Evolutionary conservation across 2,797 vertebrate genomes (phyloP).

Genomic region (Dicrostonyx torquatus): DNA sequence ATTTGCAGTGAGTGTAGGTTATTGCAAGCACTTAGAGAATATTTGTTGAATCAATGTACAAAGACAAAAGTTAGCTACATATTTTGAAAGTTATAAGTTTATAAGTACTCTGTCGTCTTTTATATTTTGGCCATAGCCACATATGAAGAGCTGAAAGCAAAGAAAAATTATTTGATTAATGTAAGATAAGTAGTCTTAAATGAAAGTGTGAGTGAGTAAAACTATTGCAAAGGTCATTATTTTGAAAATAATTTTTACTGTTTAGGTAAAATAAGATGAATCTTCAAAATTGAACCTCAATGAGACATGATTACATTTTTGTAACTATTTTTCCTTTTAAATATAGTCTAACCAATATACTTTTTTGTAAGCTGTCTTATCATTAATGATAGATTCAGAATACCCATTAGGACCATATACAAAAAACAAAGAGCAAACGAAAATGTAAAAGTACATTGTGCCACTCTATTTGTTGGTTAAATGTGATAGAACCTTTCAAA

Average conservation of each 20-base stretch:
- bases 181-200: slow-evolving; percentile 45
- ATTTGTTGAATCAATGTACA: background rate
- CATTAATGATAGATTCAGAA: slow-evolving; percentile 33
- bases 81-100: slow-evolving; percentile 20
- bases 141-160: slow-evolving; percentile 30
- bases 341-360: background rate
- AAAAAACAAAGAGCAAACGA: slow-evolving; percentile 43
- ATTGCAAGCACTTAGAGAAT: background rate
- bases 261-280: slow-evolving; percentile 33
- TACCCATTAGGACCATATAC: slow-evolving; percentile 1
- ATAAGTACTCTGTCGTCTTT: background rate
- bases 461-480: slow-evolving; percentile 11
- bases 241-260: background rate
- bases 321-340: background rate
- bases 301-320: slow-evolving; percentile 35
- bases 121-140: background rate
- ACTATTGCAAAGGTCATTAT: background rate
- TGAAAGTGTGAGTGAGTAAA: slow-evolving; percentile 2
- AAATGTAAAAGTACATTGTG: background rate
- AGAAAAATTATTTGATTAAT: slow-evolving; percentile 33
- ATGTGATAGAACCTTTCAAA: background rate
- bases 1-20: background rate
- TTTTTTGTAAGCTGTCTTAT: background rate
- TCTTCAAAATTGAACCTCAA: slow-evolving; percentile 23
- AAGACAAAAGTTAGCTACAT: background rate